Percentiles rank a stretch among this genome's conserved stretches.
Conservation (phyloP, 1,140 invertebrate genomes). For the Condylostylus longicornis region DNA sequence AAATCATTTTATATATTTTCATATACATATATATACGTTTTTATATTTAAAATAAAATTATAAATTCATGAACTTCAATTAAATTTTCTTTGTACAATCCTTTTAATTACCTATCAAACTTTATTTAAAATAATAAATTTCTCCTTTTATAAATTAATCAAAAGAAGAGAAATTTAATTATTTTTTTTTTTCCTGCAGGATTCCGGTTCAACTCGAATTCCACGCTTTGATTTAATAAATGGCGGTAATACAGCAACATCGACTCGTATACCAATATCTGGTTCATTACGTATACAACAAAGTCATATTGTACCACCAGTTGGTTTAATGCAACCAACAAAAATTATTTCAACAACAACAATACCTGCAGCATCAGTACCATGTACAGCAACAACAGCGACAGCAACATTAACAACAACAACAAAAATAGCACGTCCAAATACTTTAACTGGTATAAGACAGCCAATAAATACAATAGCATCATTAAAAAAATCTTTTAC, state of each 20-base stretch:
- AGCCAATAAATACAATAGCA: too few relatives aligned
- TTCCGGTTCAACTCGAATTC: conserved; percentile 20
- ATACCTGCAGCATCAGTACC: conserved; percentile 2
- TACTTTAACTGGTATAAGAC: too few relatives aligned
- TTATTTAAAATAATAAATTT: too few relatives aligned
- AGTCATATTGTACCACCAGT: conserved; percentile 17
- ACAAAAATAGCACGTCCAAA: background rate
- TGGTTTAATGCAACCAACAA: conserved; percentile 11
- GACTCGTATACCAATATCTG: conserved; percentile 24
- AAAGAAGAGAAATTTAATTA: too few relatives aligned
- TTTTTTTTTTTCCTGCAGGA: conserved; percentile 17
- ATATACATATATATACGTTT: too few relatives aligned
- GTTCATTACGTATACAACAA: conserved; percentile 8
- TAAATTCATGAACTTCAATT: too few relatives aligned
- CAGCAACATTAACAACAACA: conserved; percentile 7
- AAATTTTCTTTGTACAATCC: too few relatives aligned
- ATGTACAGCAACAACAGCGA: background rate
- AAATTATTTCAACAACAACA: conserved; percentile 12
- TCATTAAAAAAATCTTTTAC: conserved; percentile 22
- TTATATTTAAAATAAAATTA: too few relatives aligned
- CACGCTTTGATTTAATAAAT: conserved; percentile 21
- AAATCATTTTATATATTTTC: too few relatives aligned
- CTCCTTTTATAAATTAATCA: too few relatives aligned
- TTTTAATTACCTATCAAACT: too few relatives aligned
- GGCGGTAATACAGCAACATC: too few relatives aligned